Evolutionary conservation across 37 sponge, comb jelly and placozoan species (phyloP).

Genomic region (Bolinopsis microptera): DNA sequence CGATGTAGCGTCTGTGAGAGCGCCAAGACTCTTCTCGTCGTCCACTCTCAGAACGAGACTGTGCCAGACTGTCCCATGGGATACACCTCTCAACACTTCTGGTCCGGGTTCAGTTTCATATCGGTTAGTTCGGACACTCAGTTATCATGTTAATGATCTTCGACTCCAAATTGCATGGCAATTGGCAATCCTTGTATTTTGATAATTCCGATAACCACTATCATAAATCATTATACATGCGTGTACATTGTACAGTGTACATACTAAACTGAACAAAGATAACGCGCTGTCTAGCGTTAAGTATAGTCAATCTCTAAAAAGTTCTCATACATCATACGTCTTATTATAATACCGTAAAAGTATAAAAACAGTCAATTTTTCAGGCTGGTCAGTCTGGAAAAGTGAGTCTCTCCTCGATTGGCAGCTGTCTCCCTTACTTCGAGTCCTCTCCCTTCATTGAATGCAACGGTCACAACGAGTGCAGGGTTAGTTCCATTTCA

Average conservation of each 20-base stretch:
- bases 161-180: too few relatives aligned
- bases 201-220: too few relatives aligned
- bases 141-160: too few relatives aligned
- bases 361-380: neutral
- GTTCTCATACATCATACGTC: too few relatives aligned
- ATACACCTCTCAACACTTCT: slow-evolving; percentile 62
- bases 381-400: slow-evolving; percentile 64
- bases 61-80: slow-evolving; percentile 33
- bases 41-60: slow-evolving; percentile 62
- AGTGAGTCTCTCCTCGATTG: slow-evolving; percentile 45
- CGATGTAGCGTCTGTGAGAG: slow-evolving; percentile 60
- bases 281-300: too few relatives aligned
- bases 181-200: too few relatives aligned
- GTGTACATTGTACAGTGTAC: too few relatives aligned
- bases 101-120: slow-evolving; percentile 63
- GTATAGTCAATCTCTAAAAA: too few relatives aligned
- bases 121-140: too few relatives aligned
- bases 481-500: slow-evolving; percentile 43
- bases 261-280: too few relatives aligned
- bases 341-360: too few relatives aligned
- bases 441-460: slow-evolving; percentile 57
- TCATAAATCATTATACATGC: too few relatives aligned
- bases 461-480: neutral
- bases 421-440: slow-evolving; percentile 52
- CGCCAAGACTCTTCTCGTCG: slow-evolving; percentile 50